phyloP scores from a whole-genome alignment of 2,888 invertebrate species.

The Drosophila neotestacea region DNA sequence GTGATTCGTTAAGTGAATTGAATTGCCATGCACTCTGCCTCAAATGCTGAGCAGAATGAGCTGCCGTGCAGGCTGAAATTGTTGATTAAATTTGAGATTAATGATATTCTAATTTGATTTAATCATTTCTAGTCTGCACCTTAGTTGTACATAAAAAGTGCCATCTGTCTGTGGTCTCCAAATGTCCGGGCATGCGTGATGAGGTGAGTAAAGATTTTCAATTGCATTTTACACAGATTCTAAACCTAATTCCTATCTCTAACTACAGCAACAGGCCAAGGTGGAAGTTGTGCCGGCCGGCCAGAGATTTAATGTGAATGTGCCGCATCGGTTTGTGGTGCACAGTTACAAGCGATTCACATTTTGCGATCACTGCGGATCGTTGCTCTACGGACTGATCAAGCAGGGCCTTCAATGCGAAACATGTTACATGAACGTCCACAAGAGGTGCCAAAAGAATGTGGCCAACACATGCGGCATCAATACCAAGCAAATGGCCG shows the following conservation, averaged over 20 bases:
- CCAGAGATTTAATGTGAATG: constrained; percentile 98
- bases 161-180: constrained; percentile 98
- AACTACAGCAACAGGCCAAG: constrained; percentile 85
- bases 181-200: constrained; percentile 99
- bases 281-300: constrained; percentile 88
- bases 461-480: constrained; percentile 99
- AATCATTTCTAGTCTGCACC: constrained; percentile 93
- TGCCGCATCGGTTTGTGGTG: constrained; percentile 98
- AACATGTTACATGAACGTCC: constrained; percentile 98
- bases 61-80: constrained; percentile 18
- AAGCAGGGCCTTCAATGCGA: constrained; percentile 98
- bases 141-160: constrained; percentile 99
- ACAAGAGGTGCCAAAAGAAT: constrained; percentile 99
- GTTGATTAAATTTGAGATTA: constrained; percentile 30
- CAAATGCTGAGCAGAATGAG: constrained; percentile 19
- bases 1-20: constrained; percentile 32
- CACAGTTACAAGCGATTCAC: constrained; percentile 99
- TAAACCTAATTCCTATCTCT: not conserved
- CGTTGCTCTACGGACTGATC: constrained; percentile 97
- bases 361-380: constrained; percentile 99
- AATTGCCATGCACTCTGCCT: constrained; percentile 26
- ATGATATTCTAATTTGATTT: constrained; percentile 47
- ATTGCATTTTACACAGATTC: not conserved
- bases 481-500: constrained; percentile 98
- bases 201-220: constrained; percentile 86